Conservation (phyloP, 2,113 vertebrate species). For the Alligator mississippiensis region DNA sequence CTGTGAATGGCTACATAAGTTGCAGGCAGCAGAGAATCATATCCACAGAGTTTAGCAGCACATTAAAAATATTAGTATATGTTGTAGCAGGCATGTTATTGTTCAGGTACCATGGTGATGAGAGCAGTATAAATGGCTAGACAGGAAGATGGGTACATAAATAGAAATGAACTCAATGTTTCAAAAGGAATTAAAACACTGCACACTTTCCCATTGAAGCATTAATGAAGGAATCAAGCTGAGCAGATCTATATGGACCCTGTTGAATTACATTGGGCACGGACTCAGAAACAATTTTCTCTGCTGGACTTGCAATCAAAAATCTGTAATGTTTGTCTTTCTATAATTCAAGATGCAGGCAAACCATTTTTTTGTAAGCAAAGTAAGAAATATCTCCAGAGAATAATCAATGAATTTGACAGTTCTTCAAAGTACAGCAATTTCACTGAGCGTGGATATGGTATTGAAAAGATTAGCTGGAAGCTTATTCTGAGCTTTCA, state of each 20-base stretch:
- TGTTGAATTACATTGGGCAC: rapidly evolving
- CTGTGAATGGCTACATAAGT: neutral
- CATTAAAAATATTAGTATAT: neutral
- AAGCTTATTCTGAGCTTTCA: rapidly evolving
- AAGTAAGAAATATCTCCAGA: neutral
- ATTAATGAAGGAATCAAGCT: neutral
- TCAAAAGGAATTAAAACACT: neutral
- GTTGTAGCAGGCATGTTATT: neutral
- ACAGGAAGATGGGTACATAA: neutral
- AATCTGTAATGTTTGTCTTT: neutral
- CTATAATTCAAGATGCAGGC: rapidly evolving
- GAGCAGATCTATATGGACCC: neutral
- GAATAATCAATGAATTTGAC: rapidly evolving
- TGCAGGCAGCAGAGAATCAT: neutral
- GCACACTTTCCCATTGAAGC: rapidly evolving
- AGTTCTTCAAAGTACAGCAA: rapidly evolving
- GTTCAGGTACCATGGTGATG: neutral
- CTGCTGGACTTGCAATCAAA: neutral
- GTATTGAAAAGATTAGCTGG: rapidly evolving
- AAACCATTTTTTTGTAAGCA: neutral
- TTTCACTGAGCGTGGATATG: rapidly evolving
- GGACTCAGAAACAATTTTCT: neutral
- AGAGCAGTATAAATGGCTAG: neutral
- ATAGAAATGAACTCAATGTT: rapidly evolving
- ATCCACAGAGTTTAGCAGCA: neutral